Evolutionary conservation across 2,113 vertebrate species (phyloP).

Genomic region (Tupaia tana): DNA sequence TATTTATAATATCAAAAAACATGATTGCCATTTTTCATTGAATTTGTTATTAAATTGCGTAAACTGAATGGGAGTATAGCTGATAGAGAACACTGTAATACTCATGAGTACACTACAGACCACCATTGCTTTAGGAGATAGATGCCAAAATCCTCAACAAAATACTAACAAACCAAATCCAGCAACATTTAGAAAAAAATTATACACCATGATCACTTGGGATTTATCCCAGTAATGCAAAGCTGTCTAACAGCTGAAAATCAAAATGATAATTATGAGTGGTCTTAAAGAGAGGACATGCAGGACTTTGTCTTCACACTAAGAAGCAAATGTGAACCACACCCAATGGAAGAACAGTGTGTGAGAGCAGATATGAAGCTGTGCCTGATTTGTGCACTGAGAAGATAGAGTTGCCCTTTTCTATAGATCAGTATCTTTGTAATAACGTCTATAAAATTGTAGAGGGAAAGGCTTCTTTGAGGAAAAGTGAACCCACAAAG

Average conservation of each 20-base stretch:
- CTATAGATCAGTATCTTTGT: not conserved
- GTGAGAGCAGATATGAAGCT: not conserved
- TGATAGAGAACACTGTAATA: not conserved
- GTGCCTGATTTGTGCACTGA: not conserved
- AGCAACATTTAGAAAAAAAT: conserved; percentile 44
- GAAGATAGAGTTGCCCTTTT: not conserved
- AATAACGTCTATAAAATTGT: not conserved
- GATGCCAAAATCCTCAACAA: conserved; percentile 33
- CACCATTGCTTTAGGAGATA: conserved; percentile 3
- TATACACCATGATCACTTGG: not conserved
- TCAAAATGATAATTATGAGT: conserved; percentile 1
- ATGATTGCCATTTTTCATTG: conserved; percentile 1
- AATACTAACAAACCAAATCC: conserved; percentile 20
- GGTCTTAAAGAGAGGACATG: not conserved
- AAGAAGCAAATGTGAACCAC: conserved; percentile 44
- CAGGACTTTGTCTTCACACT: conserved; percentile 26
- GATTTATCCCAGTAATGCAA: conserved; percentile 23
- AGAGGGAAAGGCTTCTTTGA: not conserved
- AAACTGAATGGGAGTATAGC: conserved; percentile 5
- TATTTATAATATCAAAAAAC: conserved; percentile 52
- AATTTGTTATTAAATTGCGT: conserved; percentile 17
- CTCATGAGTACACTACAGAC: conserved; percentile 14
- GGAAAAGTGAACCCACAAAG: not conserved
- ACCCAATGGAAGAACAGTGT: not conserved
- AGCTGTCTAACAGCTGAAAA: not conserved